These are phyloP conservation scores for Sinohyriopsis cumingii DNA, from an alignment of 2,888 invertebrate species.

Conservation along the genomic window DNA sequence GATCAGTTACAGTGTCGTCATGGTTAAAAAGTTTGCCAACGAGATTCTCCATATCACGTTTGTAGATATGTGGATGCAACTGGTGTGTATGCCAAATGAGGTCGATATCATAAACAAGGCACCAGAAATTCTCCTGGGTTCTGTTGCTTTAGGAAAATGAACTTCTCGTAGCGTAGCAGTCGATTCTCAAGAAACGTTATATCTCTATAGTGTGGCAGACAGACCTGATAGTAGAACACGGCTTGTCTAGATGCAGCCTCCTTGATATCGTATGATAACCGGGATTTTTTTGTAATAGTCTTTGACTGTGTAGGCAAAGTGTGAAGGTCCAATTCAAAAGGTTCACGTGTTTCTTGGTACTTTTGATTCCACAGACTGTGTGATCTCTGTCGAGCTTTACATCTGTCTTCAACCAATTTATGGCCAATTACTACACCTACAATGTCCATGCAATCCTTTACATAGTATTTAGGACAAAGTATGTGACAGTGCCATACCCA, in stretches of 20 bases:
- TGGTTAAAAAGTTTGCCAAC: conserved; percentile 71
- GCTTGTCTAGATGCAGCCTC: conserved; percentile 71
- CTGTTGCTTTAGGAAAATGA: conserved; percentile 70
- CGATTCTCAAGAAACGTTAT: conserved; percentile 70
- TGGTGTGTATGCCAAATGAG: conserved; percentile 74
- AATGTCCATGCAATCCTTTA: conserved; percentile 54
- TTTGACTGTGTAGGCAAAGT: conserved; percentile 17
- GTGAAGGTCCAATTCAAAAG: conserved; percentile 43
- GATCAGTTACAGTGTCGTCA: conserved; percentile 73
- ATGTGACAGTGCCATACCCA: conserved; percentile 74
- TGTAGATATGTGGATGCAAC: conserved; percentile 66
- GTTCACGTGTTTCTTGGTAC: conserved; percentile 43
- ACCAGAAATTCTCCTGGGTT: conserved; percentile 72
- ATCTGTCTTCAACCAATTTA: conserved; percentile 50
- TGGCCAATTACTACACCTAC: conserved; percentile 69
- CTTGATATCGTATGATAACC: conserved; percentile 69
- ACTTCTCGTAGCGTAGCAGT: conserved; percentile 70
- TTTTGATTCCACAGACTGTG: conserved; percentile 47
- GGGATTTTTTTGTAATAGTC: conserved; percentile 15
- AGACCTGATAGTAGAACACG: conserved; percentile 73
- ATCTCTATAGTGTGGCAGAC: conserved; percentile 73
- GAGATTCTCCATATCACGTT: conserved; percentile 56
- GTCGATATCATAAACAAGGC: conserved; percentile 74
- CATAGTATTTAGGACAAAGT: conserved; percentile 65
- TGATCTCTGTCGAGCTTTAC: conserved; percentile 40